A percentile compares a stretch with the other conserved stretches of the same genome.
phyloP scores from a whole-genome alignment of 2,113 vertebrate genomes.

The Daphoenositta chrysoptera region DNA sequence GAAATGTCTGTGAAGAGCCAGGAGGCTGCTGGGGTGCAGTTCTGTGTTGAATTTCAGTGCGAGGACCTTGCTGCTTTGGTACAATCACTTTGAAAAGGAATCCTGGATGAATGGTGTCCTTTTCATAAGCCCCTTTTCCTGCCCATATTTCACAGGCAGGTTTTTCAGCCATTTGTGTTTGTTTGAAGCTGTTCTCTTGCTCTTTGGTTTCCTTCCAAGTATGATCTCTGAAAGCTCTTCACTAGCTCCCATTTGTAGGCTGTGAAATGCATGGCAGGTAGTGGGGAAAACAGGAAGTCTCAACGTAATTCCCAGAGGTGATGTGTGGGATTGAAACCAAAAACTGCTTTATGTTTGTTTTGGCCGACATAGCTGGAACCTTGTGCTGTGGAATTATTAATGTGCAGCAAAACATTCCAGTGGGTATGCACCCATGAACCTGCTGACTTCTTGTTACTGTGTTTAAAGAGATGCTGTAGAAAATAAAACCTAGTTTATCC shows the following conservation, averaged over 20 bases:
- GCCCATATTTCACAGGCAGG: neutral
- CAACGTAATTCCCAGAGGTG: neutral
- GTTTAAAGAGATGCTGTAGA: conserved; percentile 47
- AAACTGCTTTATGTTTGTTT: conserved; percentile 13
- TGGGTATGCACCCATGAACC: conserved; percentile 8
- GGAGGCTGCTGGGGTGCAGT: neutral
- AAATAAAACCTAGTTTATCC: conserved; percentile 31
- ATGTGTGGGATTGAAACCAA: neutral
- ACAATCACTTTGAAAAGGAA: neutral
- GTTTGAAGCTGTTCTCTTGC: neutral
- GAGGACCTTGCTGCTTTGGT: neutral
- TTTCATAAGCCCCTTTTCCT: neutral
- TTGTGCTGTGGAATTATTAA: conserved; percentile 7
- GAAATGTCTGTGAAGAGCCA: neutral
- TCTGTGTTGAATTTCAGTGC: neutral
- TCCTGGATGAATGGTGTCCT: neutral
- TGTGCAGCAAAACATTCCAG: conserved; percentile 39
- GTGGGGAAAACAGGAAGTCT: conserved; percentile 27
- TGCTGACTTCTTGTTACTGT: conserved; percentile 46
- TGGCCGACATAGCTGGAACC: neutral
- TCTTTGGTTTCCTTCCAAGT: conserved; percentile 2
- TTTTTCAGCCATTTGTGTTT: neutral
- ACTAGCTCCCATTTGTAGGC: neutral
- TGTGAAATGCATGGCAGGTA: neutral
- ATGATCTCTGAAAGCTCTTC: neutral